Evolutionary conservation across 2,888 invertebrate genomes (phyloP).

Genomic region (Caenorhabditis virilis): DNA sequence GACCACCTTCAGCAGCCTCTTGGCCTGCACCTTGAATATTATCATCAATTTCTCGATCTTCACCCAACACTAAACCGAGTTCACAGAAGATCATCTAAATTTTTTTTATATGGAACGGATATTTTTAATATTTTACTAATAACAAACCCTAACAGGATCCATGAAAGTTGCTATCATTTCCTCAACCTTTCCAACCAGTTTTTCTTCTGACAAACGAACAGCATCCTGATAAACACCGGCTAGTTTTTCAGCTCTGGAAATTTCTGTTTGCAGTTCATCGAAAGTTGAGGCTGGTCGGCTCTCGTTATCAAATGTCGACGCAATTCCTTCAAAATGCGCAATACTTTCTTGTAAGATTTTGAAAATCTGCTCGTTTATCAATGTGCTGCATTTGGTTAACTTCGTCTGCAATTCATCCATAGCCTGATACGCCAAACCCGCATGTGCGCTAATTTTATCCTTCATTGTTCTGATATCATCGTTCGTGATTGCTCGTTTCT

Average conservation of each 20-base stretch:
- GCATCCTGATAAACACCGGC: slow-evolving; percentile 7
- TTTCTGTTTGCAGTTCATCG: slow-evolving; percentile 16
- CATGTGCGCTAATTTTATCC: slow-evolving; percentile 11
- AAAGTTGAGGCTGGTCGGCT: slow-evolving; percentile 14
- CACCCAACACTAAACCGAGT: slow-evolving; percentile 8
- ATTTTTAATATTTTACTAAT: too few species aligned
- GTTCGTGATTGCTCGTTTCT: slow-evolving; percentile 21
- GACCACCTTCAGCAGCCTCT: neutral
- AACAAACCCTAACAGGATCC: too few species aligned
- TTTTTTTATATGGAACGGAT: too few species aligned
- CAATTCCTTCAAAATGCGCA: slow-evolving; percentile 9
- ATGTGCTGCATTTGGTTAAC: slow-evolving; percentile 6
- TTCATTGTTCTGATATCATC: slow-evolving; percentile 18
- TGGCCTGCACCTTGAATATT: slow-evolving; percentile 1
- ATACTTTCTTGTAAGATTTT: slow-evolving; percentile 5
- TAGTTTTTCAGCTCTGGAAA: slow-evolving; percentile 11
- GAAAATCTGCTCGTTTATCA: neutral
- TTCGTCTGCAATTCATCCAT: slow-evolving; percentile 13
- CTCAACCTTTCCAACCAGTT: slow-evolving; percentile 1
- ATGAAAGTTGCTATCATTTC: neutral
- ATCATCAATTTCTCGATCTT: slow-evolving; percentile 1
- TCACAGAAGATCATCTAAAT: too few species aligned
- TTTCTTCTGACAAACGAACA: neutral
- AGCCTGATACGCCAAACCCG: slow-evolving; percentile 11
- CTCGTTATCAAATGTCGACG: slow-evolving; percentile 9